A percentile compares a stretch with the other conserved stretches of the same genome.
Conservation (phyloP, 1,140 invertebrate genomes). For the Dreissena polymorpha region DNA sequence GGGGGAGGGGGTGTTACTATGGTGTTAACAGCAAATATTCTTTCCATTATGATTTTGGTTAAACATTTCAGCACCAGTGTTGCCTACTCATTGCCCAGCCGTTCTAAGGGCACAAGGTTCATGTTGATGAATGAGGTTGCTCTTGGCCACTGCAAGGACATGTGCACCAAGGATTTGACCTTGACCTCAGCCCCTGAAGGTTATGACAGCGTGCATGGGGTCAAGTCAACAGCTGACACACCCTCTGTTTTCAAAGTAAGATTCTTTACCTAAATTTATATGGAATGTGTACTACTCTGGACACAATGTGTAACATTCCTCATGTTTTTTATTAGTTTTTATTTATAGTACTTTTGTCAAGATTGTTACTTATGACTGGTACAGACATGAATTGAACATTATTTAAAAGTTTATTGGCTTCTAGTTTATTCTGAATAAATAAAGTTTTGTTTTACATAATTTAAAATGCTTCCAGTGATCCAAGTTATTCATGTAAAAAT, state of each 20-base stretch:
- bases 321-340: no score
- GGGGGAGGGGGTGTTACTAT: no score
- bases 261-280: not conserved
- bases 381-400: not conserved
- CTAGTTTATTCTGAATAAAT: no score
- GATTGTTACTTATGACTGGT: not conserved
- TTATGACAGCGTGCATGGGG: constrained; percentile 77
- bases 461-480: no score
- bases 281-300: no score
- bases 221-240: constrained; percentile 58
- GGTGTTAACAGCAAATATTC: no score
- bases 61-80: constrained; percentile 68
- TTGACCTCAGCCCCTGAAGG: constrained; percentile 74
- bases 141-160: constrained; percentile 71
- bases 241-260: constrained; percentile 71
- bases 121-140: constrained; percentile 77
- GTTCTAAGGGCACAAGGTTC: constrained; percentile 70
- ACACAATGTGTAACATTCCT: no score
- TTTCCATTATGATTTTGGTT: no score
- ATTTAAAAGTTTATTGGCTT: no score
- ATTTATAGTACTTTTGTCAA: no score
- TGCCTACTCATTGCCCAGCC: constrained; percentile 72
- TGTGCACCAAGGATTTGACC: constrained; percentile 56
- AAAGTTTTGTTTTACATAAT: no score
- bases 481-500: no score